Evolutionary conservation across 92 coral and sea anemone species (phyloP).

Genomic region (Porites rus): DNA sequence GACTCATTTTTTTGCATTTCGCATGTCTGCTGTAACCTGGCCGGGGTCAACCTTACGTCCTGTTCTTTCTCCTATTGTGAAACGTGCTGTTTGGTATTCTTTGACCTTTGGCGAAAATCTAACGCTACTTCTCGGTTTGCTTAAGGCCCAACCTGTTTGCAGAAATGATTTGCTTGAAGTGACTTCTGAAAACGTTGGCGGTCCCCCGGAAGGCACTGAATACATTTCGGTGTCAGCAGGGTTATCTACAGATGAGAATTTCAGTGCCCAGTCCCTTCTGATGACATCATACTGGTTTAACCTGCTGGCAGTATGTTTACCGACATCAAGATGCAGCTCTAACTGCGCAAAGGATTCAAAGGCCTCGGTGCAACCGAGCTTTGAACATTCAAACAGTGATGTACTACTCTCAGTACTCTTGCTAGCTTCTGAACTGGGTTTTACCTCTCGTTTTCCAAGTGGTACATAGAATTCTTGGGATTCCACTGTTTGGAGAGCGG

Average conservation of each 20-base stretch:
- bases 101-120: constrained; percentile 76
- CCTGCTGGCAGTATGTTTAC: constrained; percentile 61
- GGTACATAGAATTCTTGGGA: constrained; percentile 58
- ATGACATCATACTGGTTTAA: constrained; percentile 67
- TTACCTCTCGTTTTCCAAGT: constrained; percentile 51
- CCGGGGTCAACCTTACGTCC: constrained; percentile 74
- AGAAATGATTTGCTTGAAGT: constrained; percentile 33
- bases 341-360: constrained; percentile 65
- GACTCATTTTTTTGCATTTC: constrained; percentile 53
- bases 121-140: constrained; percentile 63
- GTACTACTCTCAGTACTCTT: constrained; percentile 28
- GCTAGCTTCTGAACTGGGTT: constrained; percentile 22
- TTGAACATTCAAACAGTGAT: constrained; percentile 68
- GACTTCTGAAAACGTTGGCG: constrained; percentile 17
- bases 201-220: constrained; percentile 1
- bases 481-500: constrained; percentile 53
- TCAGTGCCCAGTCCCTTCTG: constrained; percentile 74
- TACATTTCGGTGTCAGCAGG: constrained; percentile 26
- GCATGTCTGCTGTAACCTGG: constrained; percentile 73
- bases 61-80: constrained; percentile 74
- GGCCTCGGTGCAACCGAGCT: constrained; percentile 61
- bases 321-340: constrained; percentile 74
- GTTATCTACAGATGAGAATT: constrained; percentile 63
- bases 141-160: constrained; percentile 75
- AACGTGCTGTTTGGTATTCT: constrained; percentile 75